phyloP scores from a whole-genome alignment of 2,797 vertebrate genomes.

The Iguana delicatissima region DNA sequence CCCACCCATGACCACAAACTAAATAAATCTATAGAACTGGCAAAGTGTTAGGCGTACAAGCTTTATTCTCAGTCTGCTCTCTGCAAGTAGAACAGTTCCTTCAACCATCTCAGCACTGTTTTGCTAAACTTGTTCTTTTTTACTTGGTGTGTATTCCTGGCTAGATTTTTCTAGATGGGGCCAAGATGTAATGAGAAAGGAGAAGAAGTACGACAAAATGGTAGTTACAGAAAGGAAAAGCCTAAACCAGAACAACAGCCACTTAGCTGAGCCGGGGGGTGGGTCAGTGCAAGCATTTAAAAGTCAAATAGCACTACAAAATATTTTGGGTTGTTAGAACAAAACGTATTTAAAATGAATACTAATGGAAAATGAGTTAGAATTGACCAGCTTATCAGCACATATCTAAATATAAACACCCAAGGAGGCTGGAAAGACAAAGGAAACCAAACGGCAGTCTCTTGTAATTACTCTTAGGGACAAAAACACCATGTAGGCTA shows the following conservation, averaged over 20 bases:
- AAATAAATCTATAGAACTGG: neutral
- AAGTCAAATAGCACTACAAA: neutral
- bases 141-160: neutral
- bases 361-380: neutral
- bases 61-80: too few relatives aligned
- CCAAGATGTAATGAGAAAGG: neutral
- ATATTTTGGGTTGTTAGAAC: neutral
- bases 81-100: neutral
- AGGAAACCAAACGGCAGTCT: neutral
- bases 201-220: neutral
- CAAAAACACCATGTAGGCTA: too few relatives aligned
- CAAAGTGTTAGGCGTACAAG: neutral
- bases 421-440: neutral
- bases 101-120: neutral
- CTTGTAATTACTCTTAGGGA: neutral
- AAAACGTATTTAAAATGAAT: neutral
- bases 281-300: neutral
- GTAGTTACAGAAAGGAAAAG: neutral
- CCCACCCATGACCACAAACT: too few relatives aligned
- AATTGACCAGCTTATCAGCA: neutral
- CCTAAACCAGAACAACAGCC: neutral
- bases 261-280: neutral
- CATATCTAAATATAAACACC: neutral
- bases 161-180: neutral
- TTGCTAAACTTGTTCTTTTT: neutral